Evolutionary conservation across 2,113 vertebrate species (phyloP).

Genomic region (Cyanistes caeruleus): DNA sequence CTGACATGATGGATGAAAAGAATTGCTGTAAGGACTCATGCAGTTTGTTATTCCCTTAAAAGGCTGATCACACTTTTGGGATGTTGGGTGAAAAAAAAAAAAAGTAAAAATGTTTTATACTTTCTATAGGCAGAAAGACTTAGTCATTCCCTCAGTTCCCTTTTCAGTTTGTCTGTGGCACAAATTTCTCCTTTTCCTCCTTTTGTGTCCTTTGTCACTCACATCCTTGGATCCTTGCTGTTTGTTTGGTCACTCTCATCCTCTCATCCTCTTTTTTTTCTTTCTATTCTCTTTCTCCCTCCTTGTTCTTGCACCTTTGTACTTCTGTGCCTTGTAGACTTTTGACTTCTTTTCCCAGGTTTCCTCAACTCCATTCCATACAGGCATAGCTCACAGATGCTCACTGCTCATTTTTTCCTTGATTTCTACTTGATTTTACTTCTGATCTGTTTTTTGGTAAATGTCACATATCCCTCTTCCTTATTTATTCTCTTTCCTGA

Average conservation of each 20-base stretch:
- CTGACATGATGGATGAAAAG: conserved; percentile 87
- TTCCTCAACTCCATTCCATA: not conserved
- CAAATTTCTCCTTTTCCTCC: not conserved
- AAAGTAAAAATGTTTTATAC: not conserved
- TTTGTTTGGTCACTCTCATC: not conserved
- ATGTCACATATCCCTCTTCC: not conserved
- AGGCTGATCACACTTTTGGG: not conserved
- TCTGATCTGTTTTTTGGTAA: not conserved
- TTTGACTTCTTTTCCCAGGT: not conserved
- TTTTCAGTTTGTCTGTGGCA: not conserved
- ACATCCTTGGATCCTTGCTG: not conserved
- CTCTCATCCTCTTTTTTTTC: not conserved
- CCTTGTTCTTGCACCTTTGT: not conserved
- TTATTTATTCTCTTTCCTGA: not conserved
- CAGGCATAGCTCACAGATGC: not conserved
- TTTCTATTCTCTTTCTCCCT: not conserved
- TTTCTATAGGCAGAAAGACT: not conserved
- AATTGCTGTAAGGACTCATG: conserved; percentile 88
- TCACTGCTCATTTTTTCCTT: not conserved
- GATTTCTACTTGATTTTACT: not conserved
- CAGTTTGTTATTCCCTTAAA: not conserved
- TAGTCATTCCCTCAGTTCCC: not conserved
- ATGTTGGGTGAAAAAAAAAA: not conserved
- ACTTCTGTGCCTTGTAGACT: not conserved
- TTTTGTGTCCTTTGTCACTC: not conserved